Evolutionary conservation across 1,140 invertebrate genomes (phyloP).

Genomic region (Pseudomyrmex flavicornis): DNA sequence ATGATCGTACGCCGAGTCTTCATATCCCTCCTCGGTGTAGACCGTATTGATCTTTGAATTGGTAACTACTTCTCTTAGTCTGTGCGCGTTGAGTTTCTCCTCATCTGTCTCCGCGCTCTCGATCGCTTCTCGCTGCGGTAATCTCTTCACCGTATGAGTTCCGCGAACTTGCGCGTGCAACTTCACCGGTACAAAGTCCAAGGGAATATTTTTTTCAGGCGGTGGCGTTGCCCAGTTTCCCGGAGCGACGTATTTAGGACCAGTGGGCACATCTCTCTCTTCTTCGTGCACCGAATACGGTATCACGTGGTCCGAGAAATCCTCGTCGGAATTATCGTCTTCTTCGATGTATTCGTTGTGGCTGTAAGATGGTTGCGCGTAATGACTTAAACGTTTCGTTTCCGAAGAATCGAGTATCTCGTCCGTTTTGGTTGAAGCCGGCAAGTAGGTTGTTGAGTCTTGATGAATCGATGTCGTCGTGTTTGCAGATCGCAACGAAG

Average conservation of each 20-base stretch:
- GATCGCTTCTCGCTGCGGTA: conserved; percentile 86
- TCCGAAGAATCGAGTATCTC: conserved; percentile 41
- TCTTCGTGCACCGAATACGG: conserved; percentile 83
- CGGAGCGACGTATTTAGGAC: conserved; percentile 84
- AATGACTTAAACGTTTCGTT: conserved; percentile 44
- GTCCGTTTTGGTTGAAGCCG: conserved; percentile 8
- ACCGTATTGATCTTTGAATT: conserved; percentile 90
- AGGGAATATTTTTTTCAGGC: conserved; percentile 77
- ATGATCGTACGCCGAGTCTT: conserved; percentile 92
- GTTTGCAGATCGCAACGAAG: not conserved
- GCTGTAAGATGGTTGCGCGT: not conserved
- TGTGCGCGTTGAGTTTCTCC: conserved; percentile 87
- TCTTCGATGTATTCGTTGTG: not conserved
- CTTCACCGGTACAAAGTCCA: conserved; percentile 88
- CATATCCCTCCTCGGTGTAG: conserved; percentile 92
- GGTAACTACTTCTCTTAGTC: conserved; percentile 88
- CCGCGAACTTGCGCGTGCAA: conserved; percentile 89
- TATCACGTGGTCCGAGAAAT: conserved; percentile 74
- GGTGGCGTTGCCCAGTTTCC: conserved; percentile 84
- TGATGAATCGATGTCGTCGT: not conserved
- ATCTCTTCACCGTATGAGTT: conserved; percentile 86
- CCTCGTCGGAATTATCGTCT: conserved; percentile 61
- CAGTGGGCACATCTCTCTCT: conserved; percentile 82
- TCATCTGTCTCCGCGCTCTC: conserved; percentile 86
- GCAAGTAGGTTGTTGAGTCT: conserved; percentile 33